phyloP scores from a whole-genome alignment of 53 echinoderm and acorn worm genomes.

The Echinarachnius parma region DNA sequence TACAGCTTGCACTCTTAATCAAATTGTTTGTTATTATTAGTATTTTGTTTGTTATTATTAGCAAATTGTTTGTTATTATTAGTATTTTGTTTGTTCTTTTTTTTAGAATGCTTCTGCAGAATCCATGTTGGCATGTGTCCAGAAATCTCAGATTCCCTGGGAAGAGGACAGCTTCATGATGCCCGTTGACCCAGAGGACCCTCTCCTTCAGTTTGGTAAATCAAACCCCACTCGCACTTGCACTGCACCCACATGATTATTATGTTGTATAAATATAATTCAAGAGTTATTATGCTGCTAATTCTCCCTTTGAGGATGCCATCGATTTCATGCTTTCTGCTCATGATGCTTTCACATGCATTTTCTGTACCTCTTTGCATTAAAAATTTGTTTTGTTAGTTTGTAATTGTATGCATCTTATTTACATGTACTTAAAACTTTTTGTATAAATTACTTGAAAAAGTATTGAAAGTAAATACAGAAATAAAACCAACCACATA shows the following conservation, averaged over 20 bases:
- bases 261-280: background rate
- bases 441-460: too few relatives aligned
- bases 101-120: constrained; percentile 46
- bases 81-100: background rate
- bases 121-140: constrained; percentile 30
- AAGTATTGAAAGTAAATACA: too few relatives aligned
- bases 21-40: too few relatives aligned
- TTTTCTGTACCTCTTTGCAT: too few relatives aligned
- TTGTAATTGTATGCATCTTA: too few relatives aligned
- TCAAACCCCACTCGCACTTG: background rate
- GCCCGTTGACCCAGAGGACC: constrained; percentile 65
- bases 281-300: too few relatives aligned
- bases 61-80: background rate
- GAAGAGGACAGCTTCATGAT: constrained; percentile 74
- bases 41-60: background rate
- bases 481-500: too few relatives aligned
- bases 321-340: background rate
- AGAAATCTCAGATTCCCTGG: constrained; percentile 55
- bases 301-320: background rate
- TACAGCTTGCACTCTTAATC: too few relatives aligned
- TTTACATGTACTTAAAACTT: too few relatives aligned
- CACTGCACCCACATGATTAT: background rate
- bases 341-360: background rate
- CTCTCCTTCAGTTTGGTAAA: constrained; percentile 81
- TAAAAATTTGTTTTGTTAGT: too few relatives aligned